Evolutionary conservation across 2,888 invertebrate species (phyloP).

Genomic region (Calliscelio sp.): DNA sequence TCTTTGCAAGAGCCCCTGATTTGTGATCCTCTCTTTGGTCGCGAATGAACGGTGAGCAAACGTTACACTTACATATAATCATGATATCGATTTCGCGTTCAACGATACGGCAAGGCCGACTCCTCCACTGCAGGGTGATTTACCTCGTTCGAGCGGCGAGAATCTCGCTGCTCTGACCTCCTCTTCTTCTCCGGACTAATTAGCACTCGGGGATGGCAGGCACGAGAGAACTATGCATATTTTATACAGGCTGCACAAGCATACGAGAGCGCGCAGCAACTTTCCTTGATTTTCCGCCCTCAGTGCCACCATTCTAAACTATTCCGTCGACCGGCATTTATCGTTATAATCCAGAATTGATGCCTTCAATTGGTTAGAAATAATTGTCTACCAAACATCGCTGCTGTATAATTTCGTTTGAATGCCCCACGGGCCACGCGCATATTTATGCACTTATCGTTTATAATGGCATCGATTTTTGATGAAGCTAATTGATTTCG

Average conservation of each 20-base stretch:
- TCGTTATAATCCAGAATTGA: constrained; percentile 54
- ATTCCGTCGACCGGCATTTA: constrained; percentile 27
- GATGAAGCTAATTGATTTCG: no score
- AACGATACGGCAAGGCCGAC: constrained; percentile 67
- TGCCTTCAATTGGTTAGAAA: constrained; percentile 57
- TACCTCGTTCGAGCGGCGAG: constrained; percentile 68
- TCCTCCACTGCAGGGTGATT: constrained; percentile 66
- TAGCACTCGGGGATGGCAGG: constrained; percentile 70
- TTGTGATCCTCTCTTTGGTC: constrained; percentile 44
- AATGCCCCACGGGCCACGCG: neutral
- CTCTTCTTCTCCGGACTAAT: constrained; percentile 67
- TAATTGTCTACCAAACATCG: constrained; percentile 55
- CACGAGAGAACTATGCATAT: constrained; percentile 71
- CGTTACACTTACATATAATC: constrained; percentile 70
- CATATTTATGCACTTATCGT: no score
- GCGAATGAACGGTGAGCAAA: constrained; percentile 53
- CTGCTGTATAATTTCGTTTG: constrained; percentile 27
- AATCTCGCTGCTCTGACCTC: constrained; percentile 66
- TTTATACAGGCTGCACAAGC: constrained; percentile 62
- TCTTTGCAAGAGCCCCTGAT: constrained; percentile 44
- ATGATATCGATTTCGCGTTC: constrained; percentile 64
- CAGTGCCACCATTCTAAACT: constrained; percentile 34
- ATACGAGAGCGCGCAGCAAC: constrained; percentile 42
- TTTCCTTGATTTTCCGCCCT: constrained; percentile 55
- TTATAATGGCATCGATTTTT: no score